Evolutionary conservation across 2,797 vertebrate species (phyloP), one percentile per base, ranked within the genome.

Genomic region (Danio choprae): DNA sequence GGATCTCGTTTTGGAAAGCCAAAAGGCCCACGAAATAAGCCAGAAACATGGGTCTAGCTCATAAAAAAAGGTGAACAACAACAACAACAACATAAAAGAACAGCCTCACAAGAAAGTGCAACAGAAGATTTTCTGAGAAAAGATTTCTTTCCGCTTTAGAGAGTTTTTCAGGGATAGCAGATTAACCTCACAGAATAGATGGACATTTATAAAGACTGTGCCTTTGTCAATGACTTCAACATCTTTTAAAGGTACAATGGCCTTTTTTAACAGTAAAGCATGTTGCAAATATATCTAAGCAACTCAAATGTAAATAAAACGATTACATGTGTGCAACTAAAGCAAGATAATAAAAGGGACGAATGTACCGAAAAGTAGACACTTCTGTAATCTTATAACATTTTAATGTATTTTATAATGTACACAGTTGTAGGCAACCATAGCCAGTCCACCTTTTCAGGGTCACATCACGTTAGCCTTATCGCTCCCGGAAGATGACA

Each of bases 1-100:
- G 93, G 94, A 72, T 86, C 67, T 40, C 93, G 94, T 43, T 92
- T 95, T 56, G 85, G 87, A 4, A 95, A 93, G 60, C 94, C 94
- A 2, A 95, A 94, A 85, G 94, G 94, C 3, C 94, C 94, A 1
- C 89, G 94, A 82, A 90, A 13, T 70, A 90, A 92, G 40, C 94
- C 94, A 1, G 91, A 92, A 70, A 88, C 87, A 5, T 95, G 94
- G 94, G 72, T 92, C 29, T 86, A 64, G 70, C 58, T 36, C n/a
- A 56, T 29, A 6, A 8, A 1, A n/a, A 43, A 67, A 71, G 36
- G 64, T 41, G 65, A 63, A 51, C 43, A 7, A 50, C 29, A 29
- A 29, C 29, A 3, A 29, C 60, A n/a, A 22, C n/a, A n/a, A n/a
- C n/a, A n/a, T n/a, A n/a, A 12, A 18, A 71, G 29, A 68, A 36